Percentiles rank a stretch among this genome's conserved stretches.
Evolutionary conservation across 2,888 invertebrate genomes (phyloP).

Genomic region (Orthosia incerta): DNA sequence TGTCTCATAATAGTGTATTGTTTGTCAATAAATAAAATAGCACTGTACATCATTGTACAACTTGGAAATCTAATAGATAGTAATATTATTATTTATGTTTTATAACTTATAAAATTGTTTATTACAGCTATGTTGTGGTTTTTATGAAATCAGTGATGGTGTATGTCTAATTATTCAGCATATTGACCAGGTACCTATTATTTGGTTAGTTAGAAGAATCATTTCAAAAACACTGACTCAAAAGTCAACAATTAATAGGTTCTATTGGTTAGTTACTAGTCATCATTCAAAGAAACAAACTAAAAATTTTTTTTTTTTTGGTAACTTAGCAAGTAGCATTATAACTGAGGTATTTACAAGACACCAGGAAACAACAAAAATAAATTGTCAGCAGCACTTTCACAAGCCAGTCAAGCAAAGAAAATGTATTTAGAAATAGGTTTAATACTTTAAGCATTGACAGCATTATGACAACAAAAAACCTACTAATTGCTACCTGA

Average conservation of each 20-base stretch:
- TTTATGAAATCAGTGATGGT: neutral
- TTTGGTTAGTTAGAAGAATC: neutral
- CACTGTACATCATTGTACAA: neutral
- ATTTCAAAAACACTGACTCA: neutral
- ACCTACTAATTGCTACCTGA: neutral
- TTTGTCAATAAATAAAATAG: conserved; percentile 2
- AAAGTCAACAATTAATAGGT: no score
- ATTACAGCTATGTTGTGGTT: neutral
- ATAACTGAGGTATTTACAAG: neutral
- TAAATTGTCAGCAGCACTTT: conserved; percentile 39
- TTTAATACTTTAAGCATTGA: conserved; percentile 10
- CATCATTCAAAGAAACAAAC: neutral
- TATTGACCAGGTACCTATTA: neutral
- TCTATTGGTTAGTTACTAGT: neutral
- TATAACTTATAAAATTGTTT: neutral
- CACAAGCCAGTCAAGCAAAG: conserved; percentile 40
- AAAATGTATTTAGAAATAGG: conserved; percentile 41
- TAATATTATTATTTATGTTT: neutral
- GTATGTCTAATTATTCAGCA: neutral
- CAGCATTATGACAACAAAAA: conserved; percentile 11
- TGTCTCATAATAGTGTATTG: neutral
- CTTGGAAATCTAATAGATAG: neutral
- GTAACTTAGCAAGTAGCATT: neutral
- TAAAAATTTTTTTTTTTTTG: neutral
- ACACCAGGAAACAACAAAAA: conserved; percentile 27